Percentiles rank a stretch among this genome's conserved stretches.
phyloP scores from a whole-genome alignment of 2,113 vertebrate species.

The Dendrocopos noguchii region DNA sequence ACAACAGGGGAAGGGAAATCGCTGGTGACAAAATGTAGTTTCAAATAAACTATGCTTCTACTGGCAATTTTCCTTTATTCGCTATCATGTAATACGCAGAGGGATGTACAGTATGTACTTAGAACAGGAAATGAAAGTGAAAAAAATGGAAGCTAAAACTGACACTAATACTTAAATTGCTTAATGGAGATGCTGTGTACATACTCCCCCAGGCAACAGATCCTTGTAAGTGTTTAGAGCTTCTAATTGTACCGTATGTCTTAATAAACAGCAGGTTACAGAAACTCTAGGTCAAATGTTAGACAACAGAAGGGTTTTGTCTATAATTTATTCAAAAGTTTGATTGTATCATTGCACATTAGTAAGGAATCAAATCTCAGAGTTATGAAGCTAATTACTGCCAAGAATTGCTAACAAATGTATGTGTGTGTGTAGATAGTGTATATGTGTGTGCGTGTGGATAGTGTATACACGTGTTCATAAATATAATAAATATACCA shows the following conservation, averaged over 20 bases:
- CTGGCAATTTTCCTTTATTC: conserved; percentile 58
- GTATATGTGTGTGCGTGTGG: neutral
- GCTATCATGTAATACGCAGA: conserved; percentile 29
- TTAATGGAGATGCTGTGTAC: conserved; percentile 67
- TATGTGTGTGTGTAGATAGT: neutral
- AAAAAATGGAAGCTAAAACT: conserved; percentile 54
- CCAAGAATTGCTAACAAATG: neutral
- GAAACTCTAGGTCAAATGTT: conserved; percentile 64
- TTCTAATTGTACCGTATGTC: conserved; percentile 59
- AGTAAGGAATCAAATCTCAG: conserved; percentile 5
- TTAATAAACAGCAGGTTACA: conserved; percentile 65
- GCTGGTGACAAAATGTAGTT: conserved; percentile 54
- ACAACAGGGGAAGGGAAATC: conserved; percentile 51
- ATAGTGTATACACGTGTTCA: neutral
- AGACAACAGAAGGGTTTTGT: conserved; percentile 53
- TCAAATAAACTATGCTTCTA: conserved; percentile 56
- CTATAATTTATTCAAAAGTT: conserved; percentile 67
- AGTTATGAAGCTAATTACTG: conserved; percentile 9
- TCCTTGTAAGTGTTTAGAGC: conserved; percentile 56
- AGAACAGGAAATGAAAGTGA: conserved; percentile 58
- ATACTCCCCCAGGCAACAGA: conserved; percentile 49
- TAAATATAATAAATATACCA: neutral
- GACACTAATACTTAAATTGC: conserved; percentile 59
- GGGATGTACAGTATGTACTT: conserved; percentile 27
- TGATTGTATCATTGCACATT: conserved; percentile 21